phyloP scores from a whole-genome alignment of 1,140 invertebrate species.

The Apis laboriosa region DNA sequence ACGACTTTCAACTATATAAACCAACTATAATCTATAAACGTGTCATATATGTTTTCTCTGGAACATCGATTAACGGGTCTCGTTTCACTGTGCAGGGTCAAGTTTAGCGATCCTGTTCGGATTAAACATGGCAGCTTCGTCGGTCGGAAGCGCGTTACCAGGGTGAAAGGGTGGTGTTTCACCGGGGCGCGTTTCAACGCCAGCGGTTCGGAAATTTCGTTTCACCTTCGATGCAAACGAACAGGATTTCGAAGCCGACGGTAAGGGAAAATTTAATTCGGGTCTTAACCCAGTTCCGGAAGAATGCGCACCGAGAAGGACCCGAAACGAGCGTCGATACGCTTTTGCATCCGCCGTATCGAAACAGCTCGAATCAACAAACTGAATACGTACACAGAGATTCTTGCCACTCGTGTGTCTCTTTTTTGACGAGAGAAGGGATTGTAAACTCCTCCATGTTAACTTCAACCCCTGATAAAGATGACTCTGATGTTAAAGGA shows the following conservation, averaged over 20 bases:
- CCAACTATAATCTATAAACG: no score
- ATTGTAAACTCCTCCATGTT: no score
- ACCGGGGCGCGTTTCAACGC: slow-evolving; percentile 2
- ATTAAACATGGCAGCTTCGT: not conserved
- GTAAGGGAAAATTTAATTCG: slow-evolving; percentile 58
- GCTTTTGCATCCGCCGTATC: slow-evolving; percentile 22
- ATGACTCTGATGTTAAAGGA: not conserved
- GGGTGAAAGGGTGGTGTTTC: not conserved
- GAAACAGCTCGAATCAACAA: slow-evolving; percentile 7
- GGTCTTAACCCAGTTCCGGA: slow-evolving; percentile 65
- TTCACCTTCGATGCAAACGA: slow-evolving; percentile 21
- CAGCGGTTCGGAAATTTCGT: slow-evolving; percentile 50
- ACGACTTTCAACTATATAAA: no score
- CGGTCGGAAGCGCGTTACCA: not conserved
- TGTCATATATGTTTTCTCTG: not conserved
- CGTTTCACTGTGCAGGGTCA: not conserved
- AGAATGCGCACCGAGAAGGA: slow-evolving; percentile 53
- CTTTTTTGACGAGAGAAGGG: not conserved
- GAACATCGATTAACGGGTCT: not conserved
- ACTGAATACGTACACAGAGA: not conserved
- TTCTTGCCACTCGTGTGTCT: no score
- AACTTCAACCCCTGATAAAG: no score
- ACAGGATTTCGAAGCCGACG: slow-evolving; percentile 20
- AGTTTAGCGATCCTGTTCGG: not conserved
- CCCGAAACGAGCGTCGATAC: slow-evolving; percentile 36